A percentile compares a stretch with the other conserved stretches of the same genome.
These are phyloP conservation scores for Apogon hyalosoma DNA, from an alignment of 2,797 vertebrate species.

Conservation along the genomic window DNA sequence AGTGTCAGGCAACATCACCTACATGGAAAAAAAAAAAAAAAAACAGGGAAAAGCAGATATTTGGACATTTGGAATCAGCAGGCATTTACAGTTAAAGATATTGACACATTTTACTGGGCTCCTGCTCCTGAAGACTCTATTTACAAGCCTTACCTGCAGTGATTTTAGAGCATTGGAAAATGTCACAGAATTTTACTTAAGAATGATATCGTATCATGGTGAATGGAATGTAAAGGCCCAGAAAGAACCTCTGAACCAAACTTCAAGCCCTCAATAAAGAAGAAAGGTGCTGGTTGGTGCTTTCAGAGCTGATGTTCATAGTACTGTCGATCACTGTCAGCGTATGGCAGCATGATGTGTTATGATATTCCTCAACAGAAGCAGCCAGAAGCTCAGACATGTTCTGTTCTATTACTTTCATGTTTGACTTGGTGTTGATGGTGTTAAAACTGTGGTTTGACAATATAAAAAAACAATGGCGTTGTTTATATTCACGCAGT, in stretches of 20 bases:
- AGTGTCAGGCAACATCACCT: conserved; percentile 9
- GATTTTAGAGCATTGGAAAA: conserved; percentile 18
- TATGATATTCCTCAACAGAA: neutral
- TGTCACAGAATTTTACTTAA: conserved; percentile 27
- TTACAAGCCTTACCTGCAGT: conserved; percentile 18
- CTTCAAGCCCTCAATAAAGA: neutral
- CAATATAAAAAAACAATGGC: too few relatives aligned
- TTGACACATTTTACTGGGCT: neutral
- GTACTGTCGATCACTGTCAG: conserved; percentile 1
- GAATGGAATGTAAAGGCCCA: conserved; percentile 8
- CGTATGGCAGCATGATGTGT: neutral
- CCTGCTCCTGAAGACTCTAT: neutral
- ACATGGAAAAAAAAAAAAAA: neutral
- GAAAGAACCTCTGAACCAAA: conserved; percentile 3
- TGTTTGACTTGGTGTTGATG: neutral
- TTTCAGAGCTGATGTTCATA: conserved; percentile 2
- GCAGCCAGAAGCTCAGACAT: neutral
- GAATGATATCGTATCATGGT: conserved; percentile 1
- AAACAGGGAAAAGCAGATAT: neutral
- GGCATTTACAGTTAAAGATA: conserved; percentile 37
- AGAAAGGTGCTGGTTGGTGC: neutral
- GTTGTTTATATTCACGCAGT: too few relatives aligned
- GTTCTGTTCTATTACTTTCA: neutral
- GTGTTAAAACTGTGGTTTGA: too few relatives aligned
- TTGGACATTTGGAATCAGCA: conserved; percentile 14